Percentiles rank a stretch among this genome's conserved stretches.
Conservation (phyloP, 2,113 vertebrate species). For the Garra rufa region DNA sequence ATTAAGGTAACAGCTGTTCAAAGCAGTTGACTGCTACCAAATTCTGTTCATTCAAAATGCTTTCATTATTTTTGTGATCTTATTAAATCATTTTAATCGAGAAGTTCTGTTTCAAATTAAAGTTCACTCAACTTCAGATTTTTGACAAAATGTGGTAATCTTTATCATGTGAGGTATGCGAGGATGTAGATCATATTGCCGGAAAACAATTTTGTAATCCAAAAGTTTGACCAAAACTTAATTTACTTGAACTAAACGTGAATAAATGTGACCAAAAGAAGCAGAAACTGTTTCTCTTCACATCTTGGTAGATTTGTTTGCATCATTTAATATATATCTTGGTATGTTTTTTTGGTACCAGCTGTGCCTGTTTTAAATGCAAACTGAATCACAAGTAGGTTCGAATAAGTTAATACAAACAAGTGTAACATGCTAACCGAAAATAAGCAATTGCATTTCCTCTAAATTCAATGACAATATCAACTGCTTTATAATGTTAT, state of each 20-base stretch:
- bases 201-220: not conserved
- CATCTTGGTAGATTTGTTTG: not conserved
- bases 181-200: not conserved
- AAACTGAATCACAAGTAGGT: not conserved
- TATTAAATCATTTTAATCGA: not conserved
- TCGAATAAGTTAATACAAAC: not conserved
- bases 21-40: not conserved
- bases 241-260: not conserved
- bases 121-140: not conserved
- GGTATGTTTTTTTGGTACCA: slow-evolving; percentile 4
- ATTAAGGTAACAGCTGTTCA: not conserved
- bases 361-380: slow-evolving; percentile 9
- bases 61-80: not conserved
- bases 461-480: slow-evolving; percentile 6
- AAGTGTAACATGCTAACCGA: not conserved
- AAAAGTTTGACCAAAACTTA: not conserved
- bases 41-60: not conserved
- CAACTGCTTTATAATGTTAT: not conserved
- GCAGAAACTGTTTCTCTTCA: not conserved
- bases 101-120: not conserved
- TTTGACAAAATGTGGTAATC: not conserved
- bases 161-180: too few relatives aligned
- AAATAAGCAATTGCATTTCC: not conserved
- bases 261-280: not conserved
- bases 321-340: slow-evolving; percentile 7